A percentile compares a stretch with the other conserved stretches of the same genome.
Evolutionary conservation across 2,797 vertebrate species (phyloP).

Genomic region (Pampus argenteus): DNA sequence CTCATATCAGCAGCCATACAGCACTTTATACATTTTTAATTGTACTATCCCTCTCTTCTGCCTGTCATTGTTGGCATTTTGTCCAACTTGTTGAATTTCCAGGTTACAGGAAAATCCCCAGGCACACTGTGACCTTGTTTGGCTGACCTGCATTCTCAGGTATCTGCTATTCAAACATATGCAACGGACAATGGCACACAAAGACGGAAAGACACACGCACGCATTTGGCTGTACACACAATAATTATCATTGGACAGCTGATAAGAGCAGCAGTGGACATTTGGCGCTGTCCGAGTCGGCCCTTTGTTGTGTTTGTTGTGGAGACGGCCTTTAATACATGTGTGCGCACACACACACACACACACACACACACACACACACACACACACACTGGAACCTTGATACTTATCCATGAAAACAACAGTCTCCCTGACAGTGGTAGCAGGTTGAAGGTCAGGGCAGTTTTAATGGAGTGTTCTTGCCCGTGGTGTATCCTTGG

Average conservation of each 20-base stretch:
- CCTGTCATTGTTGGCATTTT: constrained; percentile 16
- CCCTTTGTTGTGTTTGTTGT: constrained; percentile 49
- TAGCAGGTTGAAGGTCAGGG: constrained; percentile 67
- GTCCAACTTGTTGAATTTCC: constrained; percentile 13
- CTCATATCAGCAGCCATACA: not conserved
- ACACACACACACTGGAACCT: constrained; percentile 29
- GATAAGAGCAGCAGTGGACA: constrained; percentile 58
- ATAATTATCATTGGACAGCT: constrained; percentile 43
- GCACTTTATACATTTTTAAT: constrained; percentile 5
- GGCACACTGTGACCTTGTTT: constrained; percentile 57
- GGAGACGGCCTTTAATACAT: constrained; percentile 48
- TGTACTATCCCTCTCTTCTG: not conserved
- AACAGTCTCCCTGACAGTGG: constrained; percentile 42
- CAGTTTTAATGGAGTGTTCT: constrained; percentile 61
- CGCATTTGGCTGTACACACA: constrained; percentile 49
- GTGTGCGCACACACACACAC: constrained; percentile 17
- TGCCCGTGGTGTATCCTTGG: constrained; percentile 49
- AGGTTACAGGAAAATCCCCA: constrained; percentile 34
- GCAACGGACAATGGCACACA: constrained; percentile 10
- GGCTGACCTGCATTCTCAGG: constrained; percentile 37
- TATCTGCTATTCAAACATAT: constrained; percentile 49
- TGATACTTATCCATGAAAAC: constrained; percentile 58
- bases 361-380: not conserved
- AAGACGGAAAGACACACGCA: not conserved
- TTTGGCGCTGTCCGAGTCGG: constrained; percentile 31